Conservation (phyloP, 30 jellyfish, hydroid and myxozoan species). For the Aurelia aurita region DNA sequence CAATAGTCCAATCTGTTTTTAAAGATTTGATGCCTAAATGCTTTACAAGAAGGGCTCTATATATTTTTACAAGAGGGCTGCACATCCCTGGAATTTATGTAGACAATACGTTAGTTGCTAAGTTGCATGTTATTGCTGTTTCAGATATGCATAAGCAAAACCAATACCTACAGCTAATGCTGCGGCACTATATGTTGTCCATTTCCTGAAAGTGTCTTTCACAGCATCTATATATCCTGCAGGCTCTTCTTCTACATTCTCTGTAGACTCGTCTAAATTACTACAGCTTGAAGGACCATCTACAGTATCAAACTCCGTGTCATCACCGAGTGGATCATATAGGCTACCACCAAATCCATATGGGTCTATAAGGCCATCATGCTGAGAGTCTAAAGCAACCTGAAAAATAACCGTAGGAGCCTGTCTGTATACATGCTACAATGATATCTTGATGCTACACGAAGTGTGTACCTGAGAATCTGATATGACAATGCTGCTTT, state of each 20-base stretch:
- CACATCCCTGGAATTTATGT: too few species aligned
- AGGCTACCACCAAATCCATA: not conserved
- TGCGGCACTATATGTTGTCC: conserved; percentile 87
- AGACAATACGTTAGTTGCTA: too few species aligned
- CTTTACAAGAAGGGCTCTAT: too few species aligned
- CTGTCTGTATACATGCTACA: too few species aligned
- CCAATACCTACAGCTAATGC: conserved; percentile 95
- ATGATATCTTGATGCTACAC: too few species aligned
- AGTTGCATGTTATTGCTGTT: conserved; percentile 31
- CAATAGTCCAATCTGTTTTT: too few species aligned
- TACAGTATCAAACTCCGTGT: conserved; percentile 13
- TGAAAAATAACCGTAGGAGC: not conserved
- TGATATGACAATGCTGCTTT: too few species aligned
- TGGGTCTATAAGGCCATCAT: conserved; percentile 31
- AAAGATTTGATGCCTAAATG: too few species aligned
- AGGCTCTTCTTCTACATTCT: not conserved
- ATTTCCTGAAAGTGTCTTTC: conserved; percentile 23
- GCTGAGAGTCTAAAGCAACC: conserved; percentile 33
- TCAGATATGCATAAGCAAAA: conserved; percentile 80
- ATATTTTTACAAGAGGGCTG: too few species aligned
- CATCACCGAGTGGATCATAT: conserved; percentile 31
- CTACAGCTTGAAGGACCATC: conserved; percentile 50
- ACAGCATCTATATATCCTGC: conserved; percentile 16
- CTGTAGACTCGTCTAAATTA: not conserved
- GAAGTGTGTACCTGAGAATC: too few species aligned